These are phyloP conservation scores for Coreius guichenoti DNA, from an alignment of 2,797 vertebrate genomes.

Conservation along the genomic window DNA sequence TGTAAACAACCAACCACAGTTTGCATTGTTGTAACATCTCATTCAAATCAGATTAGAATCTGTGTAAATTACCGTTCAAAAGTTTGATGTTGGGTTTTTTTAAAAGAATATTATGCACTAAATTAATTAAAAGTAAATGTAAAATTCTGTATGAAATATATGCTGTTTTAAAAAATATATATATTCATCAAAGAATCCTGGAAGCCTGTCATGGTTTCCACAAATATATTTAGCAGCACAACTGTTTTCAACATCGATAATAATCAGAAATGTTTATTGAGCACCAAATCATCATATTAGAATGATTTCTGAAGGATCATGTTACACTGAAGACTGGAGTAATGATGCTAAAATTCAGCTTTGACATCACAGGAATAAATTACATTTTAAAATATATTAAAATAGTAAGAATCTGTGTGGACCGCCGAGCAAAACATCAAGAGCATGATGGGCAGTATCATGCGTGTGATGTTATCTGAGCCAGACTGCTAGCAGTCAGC, in stretches of 20 bases:
- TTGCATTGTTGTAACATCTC: not conserved
- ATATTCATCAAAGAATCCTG: not conserved
- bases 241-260: not conserved
- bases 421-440: not conserved
- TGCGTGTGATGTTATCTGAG: constrained; percentile 24
- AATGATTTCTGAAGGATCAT: not conserved
- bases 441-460: constrained; percentile 14
- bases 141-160: too few relatives aligned
- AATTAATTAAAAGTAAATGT: too few relatives aligned
- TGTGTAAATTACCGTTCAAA: too few relatives aligned
- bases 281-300: not conserved
- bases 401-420: not conserved
- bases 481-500: constrained; percentile 44
- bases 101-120: too few relatives aligned
- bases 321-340: not conserved
- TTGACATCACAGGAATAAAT: constrained; percentile 2
- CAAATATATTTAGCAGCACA: not conserved
- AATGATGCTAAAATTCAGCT: not conserved
- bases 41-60: not conserved
- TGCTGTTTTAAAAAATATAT: too few relatives aligned
- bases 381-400: not conserved
- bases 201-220: not conserved
- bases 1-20: not conserved
- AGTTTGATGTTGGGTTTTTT: too few relatives aligned
- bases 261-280: not conserved